Evolutionary conservation across 2,888 invertebrate genomes (phyloP).

Genomic region (Tetranychus piercei): DNA sequence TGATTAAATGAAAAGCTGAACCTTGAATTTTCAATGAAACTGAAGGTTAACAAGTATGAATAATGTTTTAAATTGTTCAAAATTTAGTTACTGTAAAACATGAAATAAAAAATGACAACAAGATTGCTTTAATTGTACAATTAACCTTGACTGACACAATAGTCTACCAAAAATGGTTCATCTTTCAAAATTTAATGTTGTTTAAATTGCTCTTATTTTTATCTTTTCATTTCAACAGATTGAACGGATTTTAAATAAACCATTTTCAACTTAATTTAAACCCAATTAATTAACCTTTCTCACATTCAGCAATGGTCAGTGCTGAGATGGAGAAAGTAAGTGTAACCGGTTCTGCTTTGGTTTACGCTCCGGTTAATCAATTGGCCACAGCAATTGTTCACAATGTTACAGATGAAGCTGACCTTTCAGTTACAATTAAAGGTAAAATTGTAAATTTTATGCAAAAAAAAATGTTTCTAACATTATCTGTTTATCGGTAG

Average conservation of each 20-base stretch:
- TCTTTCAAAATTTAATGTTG: too few species aligned
- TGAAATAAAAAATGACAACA: too few species aligned
- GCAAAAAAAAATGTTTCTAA: neutral
- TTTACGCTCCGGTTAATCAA: constrained; percentile 39
- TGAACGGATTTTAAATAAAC: neutral
- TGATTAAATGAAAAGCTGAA: too few species aligned
- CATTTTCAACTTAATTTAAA: neutral
- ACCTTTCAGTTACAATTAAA: constrained; percentile 89
- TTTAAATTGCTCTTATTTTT: too few species aligned
- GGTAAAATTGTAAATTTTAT: constrained; percentile 42
- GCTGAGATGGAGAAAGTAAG: constrained; percentile 41
- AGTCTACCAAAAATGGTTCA: too few species aligned
- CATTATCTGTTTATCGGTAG: constrained; percentile 18
- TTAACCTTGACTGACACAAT: too few species aligned
- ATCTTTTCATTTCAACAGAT: neutral
- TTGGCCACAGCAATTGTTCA: constrained; percentile 39
- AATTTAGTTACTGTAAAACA: too few species aligned
- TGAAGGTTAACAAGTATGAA: too few species aligned
- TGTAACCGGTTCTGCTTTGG: constrained; percentile 44
- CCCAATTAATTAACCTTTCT: neutral
- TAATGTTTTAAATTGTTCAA: too few species aligned
- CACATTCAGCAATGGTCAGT: constrained; percentile 35
- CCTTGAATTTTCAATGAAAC: too few species aligned
- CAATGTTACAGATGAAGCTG: constrained; percentile 56
- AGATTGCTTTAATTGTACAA: too few species aligned